phyloP scores from a whole-genome alignment of 2,113 vertebrate species.

The Chamaea fasciata region DNA sequence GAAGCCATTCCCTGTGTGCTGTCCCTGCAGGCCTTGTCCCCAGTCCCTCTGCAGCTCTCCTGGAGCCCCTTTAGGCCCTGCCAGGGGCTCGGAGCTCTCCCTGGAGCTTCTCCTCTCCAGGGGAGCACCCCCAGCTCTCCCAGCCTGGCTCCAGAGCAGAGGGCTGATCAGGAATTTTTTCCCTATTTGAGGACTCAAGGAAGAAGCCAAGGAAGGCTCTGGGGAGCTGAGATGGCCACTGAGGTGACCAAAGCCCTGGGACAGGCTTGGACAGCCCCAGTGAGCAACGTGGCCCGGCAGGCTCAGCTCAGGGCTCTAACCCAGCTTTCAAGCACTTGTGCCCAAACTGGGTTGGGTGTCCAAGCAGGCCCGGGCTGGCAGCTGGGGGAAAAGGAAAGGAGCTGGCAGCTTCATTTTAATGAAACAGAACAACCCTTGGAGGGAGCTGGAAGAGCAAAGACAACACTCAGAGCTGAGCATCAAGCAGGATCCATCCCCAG shows the following conservation, averaged over 20 bases:
- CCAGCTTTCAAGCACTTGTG: neutral
- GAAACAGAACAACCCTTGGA: neutral
- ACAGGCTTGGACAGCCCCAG: neutral
- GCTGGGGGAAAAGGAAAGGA: neutral
- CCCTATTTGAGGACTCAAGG: neutral
- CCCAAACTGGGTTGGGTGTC: accelerated
- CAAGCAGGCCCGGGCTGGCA: neutral
- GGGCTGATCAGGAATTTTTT: neutral
- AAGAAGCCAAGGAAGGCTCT: neutral
- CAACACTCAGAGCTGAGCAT: neutral
- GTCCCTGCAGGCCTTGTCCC: neutral
- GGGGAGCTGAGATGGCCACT: neutral
- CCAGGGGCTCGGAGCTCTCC: neutral
- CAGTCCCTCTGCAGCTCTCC: neutral
- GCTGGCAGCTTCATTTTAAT: neutral
- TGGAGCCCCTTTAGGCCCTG: neutral
- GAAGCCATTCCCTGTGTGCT: neutral
- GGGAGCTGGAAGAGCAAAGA: neutral
- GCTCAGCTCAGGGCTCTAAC: neutral
- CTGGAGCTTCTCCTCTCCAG: neutral
- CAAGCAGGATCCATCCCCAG: neutral
- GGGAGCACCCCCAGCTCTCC: neutral
- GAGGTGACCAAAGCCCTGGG: neutral
- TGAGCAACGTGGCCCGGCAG: neutral
- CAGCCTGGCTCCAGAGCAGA: neutral